Base-by-base conservation (phyloP, 2,888 invertebrate species). In the Eilema depressum region DNA sequence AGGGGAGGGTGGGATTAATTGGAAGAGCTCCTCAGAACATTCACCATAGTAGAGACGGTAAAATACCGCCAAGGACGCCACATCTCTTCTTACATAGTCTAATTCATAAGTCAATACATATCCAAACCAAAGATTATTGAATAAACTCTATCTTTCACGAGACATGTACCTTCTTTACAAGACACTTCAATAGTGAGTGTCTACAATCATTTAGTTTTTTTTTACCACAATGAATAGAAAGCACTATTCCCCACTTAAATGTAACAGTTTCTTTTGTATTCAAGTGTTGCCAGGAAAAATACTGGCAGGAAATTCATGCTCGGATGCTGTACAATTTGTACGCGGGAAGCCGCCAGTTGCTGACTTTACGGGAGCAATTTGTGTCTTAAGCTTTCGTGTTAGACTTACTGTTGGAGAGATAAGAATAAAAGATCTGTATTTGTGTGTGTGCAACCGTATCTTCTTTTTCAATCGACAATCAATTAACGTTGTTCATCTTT, bases 271-370 rank as follows among this genome's bases (percentile, higher is more conserved):
- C 73, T 68, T 73, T 70, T 71, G 69, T 70, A 70, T 73, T 69
- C 69, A 57, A 63, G 59, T 68, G 75, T 72, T 65, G 41, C 71
- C 70, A 47, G 26, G 75, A 70, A 77, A 66, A 81, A 77, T 75
- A 61, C 56, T 68, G 57, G 17, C 17, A 25, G 25, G 70, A 68
- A 79, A 70, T 69, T 70, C 71, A 59, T 70, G 60, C 70, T 73
- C 63, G 70, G 75, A 75, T 70, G 68, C 73, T 78, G 76, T 74
- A 78, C 69, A 71, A 70, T 73, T 73, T 71, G 65, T 70, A 61
- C 26, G 37, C 14, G 28, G 64, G 47, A 66, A 41, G 33, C 57
- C 8, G 30, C 23, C 14, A 17, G 12, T 57, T 57, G 28, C 65
- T 17, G 56, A 56, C 65, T 65, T 33, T 57, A 57, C 56, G 30